These are phyloP conservation scores for Xerus rutilus DNA, from an alignment of 2,797 vertebrate genomes.

Conservation along the genomic window DNA sequence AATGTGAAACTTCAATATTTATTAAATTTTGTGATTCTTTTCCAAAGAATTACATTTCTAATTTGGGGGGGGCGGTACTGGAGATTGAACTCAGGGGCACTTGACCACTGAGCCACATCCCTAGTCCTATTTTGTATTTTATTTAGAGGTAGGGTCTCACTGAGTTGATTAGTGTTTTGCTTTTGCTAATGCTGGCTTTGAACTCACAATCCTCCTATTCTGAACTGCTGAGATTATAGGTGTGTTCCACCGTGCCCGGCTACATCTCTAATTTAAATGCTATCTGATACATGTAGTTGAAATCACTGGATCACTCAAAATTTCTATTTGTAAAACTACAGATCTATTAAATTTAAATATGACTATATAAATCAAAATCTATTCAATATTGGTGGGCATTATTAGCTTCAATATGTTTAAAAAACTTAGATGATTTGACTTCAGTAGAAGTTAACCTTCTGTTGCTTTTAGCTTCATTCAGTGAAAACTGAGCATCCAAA, in stretches of 20 bases:
- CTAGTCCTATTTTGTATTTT: too few species aligned
- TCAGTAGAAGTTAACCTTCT: not conserved
- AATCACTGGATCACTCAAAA: not conserved
- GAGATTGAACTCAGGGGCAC: too few species aligned
- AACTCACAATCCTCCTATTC: too few species aligned
- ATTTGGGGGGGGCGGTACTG: not conserved
- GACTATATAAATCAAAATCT: not conserved
- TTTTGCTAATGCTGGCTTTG: too few species aligned
- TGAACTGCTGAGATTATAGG: too few species aligned
- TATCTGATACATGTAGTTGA: not conserved
- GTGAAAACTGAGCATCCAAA: not conserved
- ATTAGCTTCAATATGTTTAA: not conserved
- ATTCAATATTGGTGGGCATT: not conserved
- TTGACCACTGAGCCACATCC: too few species aligned
- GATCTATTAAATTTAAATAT: slow-evolving; percentile 47
- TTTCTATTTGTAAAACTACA: slow-evolving; percentile 21
- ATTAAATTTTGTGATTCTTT: slow-evolving; percentile 20
- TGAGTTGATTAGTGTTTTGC: too few species aligned
- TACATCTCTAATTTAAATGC: slow-evolving; percentile 20
- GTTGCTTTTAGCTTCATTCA: not conserved
- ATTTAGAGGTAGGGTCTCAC: too few species aligned
- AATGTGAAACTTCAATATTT: not conserved
- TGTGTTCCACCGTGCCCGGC: too few species aligned
- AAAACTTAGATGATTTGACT: not conserved
- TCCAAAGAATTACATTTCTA: not conserved